Percentiles rank a stretch among this genome's conserved stretches.
These are phyloP conservation scores for Phrynocephalus versicolor DNA, from an alignment of 2,113 vertebrate genomes.

Conservation along the genomic window DNA sequence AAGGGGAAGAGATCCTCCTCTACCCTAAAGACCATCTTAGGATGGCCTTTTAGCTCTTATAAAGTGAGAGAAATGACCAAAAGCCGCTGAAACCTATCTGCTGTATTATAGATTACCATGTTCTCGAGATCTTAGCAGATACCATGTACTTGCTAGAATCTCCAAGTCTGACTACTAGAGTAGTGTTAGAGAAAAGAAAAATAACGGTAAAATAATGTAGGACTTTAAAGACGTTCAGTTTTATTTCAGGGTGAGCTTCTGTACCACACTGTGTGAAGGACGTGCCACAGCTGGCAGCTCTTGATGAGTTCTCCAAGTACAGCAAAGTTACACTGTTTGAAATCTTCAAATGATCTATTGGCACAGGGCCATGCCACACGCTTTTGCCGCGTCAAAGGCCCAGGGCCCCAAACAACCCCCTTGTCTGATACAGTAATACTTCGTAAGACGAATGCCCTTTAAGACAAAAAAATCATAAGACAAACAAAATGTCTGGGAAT, in stretches of 20 bases:
- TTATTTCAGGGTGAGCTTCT: too few species aligned
- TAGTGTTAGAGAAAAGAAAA: too few species aligned
- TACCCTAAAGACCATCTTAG: background rate
- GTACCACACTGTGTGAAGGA: too few species aligned
- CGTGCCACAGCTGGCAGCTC: too few species aligned
- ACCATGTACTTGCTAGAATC: background rate
- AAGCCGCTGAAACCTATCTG: background rate
- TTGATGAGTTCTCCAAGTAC: too few species aligned
- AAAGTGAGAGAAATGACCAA: background rate
- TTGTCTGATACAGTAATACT: background rate
- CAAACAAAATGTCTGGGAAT: too few species aligned
- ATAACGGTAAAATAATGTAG: too few species aligned
- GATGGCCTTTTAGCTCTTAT: background rate
- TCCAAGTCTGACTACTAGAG: too few species aligned
- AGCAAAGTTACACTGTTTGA: too few species aligned
- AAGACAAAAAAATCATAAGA: too few species aligned
- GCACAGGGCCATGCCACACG: background rate
- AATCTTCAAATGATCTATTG: background rate
- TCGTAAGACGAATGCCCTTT: too few species aligned
- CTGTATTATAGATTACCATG: background rate
- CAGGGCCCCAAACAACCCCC: background rate
- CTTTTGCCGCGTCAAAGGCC: background rate
- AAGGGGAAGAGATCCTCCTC: accelerated
- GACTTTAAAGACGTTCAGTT: too few species aligned
- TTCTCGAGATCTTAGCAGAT: background rate